Evolutionary conservation across 1,140 invertebrate genomes (phyloP).

Genomic region (Liolophura sinensis): DNA sequence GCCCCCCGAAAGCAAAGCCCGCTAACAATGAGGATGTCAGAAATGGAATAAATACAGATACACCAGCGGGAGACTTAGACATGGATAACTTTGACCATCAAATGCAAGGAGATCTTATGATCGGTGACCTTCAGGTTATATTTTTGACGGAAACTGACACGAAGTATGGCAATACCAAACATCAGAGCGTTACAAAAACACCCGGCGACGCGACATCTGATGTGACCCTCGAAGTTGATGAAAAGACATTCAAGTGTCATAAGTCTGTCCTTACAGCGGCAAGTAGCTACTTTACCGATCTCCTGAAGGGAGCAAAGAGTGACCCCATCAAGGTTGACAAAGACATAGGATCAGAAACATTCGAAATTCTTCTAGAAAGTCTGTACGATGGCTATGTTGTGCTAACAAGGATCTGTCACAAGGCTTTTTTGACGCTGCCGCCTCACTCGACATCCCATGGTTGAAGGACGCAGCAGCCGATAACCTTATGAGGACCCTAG

Average conservation of each 20-base stretch:
- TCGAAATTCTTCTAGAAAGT: constrained; percentile 54
- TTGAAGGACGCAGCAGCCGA: constrained; percentile 43
- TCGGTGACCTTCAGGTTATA: no score
- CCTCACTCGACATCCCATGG: constrained; percentile 64
- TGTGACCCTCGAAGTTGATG: constrained; percentile 47
- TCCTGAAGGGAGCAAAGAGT: constrained; percentile 55
- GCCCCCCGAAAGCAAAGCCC: no score
- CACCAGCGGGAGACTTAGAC: no score
- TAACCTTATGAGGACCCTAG: no score
- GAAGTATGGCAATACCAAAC: no score
- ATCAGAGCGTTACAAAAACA: no score
- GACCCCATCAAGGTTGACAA: constrained; percentile 49
- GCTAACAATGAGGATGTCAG: no score
- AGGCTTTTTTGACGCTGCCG: constrained; percentile 51
- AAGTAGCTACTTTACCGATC: constrained; percentile 56
- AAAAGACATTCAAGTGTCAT: constrained; percentile 53
- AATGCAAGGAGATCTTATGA: no score
- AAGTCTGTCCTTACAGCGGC: constrained; percentile 50
- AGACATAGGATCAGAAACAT: constrained; percentile 51
- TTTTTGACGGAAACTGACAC: no score
- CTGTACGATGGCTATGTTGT: constrained; percentile 58
- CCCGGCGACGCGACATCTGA: constrained; percentile 51
- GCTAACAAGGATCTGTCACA: constrained; percentile 47
- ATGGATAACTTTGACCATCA: no score
- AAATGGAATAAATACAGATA: no score